Evolutionary conservation across 2,888 invertebrate genomes (phyloP).

Genomic region (Idaea aversata): DNA sequence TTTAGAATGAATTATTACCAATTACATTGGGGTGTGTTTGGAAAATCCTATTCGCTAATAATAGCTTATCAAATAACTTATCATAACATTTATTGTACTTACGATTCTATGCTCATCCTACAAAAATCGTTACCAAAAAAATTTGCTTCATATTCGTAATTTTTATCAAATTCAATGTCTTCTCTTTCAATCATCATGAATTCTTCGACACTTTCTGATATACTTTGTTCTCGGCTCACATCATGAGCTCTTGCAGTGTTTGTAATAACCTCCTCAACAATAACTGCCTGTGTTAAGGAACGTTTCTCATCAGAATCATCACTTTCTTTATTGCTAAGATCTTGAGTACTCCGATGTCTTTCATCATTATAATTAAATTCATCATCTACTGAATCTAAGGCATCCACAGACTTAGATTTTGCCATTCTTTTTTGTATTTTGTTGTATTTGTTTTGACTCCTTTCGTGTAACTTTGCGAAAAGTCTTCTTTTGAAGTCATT

Average conservation of each 20-base stretch:
- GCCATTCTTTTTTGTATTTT: slow-evolving; percentile 65
- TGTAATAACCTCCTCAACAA: slow-evolving; percentile 42
- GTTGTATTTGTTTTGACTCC: slow-evolving; percentile 62
- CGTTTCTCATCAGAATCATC: slow-evolving; percentile 32
- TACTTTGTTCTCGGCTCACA: slow-evolving; percentile 40
- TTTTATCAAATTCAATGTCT: slow-evolving; percentile 32
- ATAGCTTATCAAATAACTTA: background rate
- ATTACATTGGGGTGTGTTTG: too few relatives aligned
- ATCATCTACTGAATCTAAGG: slow-evolving; percentile 44
- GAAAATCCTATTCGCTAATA: background rate
- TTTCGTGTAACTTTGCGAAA: slow-evolving; percentile 58
- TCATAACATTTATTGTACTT: slow-evolving; percentile 36
- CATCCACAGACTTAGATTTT: slow-evolving; percentile 65
- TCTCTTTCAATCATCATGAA: slow-evolving; percentile 35
- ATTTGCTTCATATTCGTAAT: slow-evolving; percentile 24
- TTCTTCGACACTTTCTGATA: slow-evolving; percentile 39
- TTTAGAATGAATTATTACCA: background rate
- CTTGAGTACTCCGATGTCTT: slow-evolving; percentile 37
- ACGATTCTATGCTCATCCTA: slow-evolving; percentile 62
- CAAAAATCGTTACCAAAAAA: slow-evolving; percentile 46
- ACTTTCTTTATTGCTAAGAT: slow-evolving; percentile 32
- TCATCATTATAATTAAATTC: slow-evolving; percentile 43
- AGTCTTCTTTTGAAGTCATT: slow-evolving; percentile 43
- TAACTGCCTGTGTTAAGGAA: slow-evolving; percentile 29
- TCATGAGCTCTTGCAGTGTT: slow-evolving; percentile 41